Percentiles rank a stretch among this genome's conserved stretches.
Conservation (phyloP, 2,888 invertebrate species). For the Suillia variegata region DNA sequence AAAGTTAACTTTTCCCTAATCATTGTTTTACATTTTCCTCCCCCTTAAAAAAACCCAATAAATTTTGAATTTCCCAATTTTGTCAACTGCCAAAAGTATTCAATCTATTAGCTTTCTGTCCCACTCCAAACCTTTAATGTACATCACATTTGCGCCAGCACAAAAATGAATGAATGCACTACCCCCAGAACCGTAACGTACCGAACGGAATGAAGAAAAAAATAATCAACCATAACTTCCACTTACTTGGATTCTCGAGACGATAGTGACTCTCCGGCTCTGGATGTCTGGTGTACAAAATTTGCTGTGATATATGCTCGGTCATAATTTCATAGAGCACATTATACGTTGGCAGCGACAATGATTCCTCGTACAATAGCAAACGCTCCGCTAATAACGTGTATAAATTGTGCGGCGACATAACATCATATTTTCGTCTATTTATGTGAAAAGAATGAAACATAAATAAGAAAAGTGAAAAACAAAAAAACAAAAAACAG, state of each 20-base stretch:
- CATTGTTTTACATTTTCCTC: too few relatives aligned
- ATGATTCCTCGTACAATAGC: constrained; percentile 83
- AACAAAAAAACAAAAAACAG: too few relatives aligned
- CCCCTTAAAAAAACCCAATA: too few relatives aligned
- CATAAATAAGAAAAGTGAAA: constrained; percentile 14
- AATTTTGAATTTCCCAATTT: too few relatives aligned
- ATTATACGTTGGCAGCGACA: constrained; percentile 96
- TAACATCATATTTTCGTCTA: constrained; percentile 97
- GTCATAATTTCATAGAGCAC: constrained; percentile 98
- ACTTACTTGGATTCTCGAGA: constrained; percentile 94
- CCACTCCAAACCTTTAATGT: too few relatives aligned
- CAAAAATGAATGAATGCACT: too few relatives aligned
- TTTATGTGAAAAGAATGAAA: background rate
- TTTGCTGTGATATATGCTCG: constrained; percentile 95
- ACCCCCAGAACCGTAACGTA: too few relatives aligned
- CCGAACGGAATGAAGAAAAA: too few relatives aligned
- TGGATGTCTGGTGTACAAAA: constrained; percentile 89
- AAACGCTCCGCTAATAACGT: constrained; percentile 93
- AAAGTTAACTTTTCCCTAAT: too few relatives aligned
- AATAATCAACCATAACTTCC: background rate
- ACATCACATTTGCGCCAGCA: too few relatives aligned
- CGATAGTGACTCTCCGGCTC: constrained; percentile 95
- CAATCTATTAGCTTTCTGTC: too few relatives aligned
- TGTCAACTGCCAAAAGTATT: too few relatives aligned
- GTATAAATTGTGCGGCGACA: constrained; percentile 98